Base-by-base conservation (phyloP, 2,888 invertebrate genomes). In the Platycheirus rosarum region DNA sequence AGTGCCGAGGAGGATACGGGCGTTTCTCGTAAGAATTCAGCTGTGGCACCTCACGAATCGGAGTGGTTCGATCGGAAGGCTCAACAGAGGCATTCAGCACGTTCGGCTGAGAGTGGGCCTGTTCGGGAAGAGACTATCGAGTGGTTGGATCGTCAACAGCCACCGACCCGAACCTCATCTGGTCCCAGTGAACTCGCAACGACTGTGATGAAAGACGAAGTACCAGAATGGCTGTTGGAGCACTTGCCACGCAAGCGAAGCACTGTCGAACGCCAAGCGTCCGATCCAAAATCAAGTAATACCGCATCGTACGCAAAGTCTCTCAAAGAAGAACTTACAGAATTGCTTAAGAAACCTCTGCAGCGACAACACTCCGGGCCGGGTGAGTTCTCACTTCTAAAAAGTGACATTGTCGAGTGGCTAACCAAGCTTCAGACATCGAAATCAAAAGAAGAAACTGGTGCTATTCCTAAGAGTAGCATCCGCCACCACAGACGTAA, bases 381-480 rank as follows among this genome's bases (percentile, higher is more conserved):
- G 5, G 89, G 89, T 5, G 91, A 91, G 57, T 88, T 91, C 46
- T 90, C 90, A 0, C 84, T 89, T 40, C 87, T 91, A 2, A 91
- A 90, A 82, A 90, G 89, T 6, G 91, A 91, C 82, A 89, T 91
- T 16, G 88, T 91, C 14, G 91, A 91, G 74, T 91, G 91, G 91
- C 86, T 91, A 7, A 89, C 90, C 18, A 90, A 90, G 70, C 86
- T 90, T 85, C 90, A 90, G 84, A 86, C 87, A 26, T 86, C 87
- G 14, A 86, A 86, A 51, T 78, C 85, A 23, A 69, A 85, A 40
- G 86, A 85, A 26, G 78, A 75, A 11, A 86, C 85, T 2, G 85
- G 85, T 23, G 77, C 85, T n/a, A 75, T 85, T 29, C 77, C 86
- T 18, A 86, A 86, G 51, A 69, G 84, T 1, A 84, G 86, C 5